These are phyloP conservation scores for Grammatotria lemairii DNA, from an alignment of 2,113 vertebrate genomes.

Conservation along the genomic window DNA sequence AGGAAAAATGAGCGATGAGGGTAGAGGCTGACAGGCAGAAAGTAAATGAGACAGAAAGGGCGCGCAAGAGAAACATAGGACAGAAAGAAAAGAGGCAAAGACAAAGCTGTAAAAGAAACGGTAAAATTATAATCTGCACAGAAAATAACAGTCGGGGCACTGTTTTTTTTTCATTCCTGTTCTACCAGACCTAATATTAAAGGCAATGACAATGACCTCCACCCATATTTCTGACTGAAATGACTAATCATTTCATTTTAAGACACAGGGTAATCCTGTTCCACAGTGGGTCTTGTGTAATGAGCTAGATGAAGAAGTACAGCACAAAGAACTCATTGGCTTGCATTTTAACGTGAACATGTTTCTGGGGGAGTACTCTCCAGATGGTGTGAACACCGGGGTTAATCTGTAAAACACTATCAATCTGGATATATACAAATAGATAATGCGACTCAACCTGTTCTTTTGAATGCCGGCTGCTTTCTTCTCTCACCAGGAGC, in stretches of 20 bases:
- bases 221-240: not conserved
- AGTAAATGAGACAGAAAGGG: constrained; percentile 36
- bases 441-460: constrained; percentile 28
- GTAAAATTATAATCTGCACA: not conserved
- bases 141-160: not conserved
- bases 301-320: constrained; percentile 20
- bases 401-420: constrained; percentile 25
- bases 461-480: not conserved
- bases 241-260: constrained; percentile 13
- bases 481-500: constrained; percentile 2
- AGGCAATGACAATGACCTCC: constrained; percentile 1
- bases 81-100: not conserved
- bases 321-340: not conserved
- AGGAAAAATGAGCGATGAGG: not conserved
- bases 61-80: not conserved
- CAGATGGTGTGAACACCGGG: constrained; percentile 53
- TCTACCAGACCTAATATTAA: not conserved
- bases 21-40: not conserved
- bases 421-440: constrained; percentile 23
- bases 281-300: not conserved
- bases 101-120: not conserved
- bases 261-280: constrained; percentile 8
- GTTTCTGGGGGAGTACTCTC: constrained; percentile 5
- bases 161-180: not conserved
- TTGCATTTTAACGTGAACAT: not conserved